Evolutionary conservation across 2,797 vertebrate genomes (phyloP).

Genomic region (Pseudocheirus occidentalis): DNA sequence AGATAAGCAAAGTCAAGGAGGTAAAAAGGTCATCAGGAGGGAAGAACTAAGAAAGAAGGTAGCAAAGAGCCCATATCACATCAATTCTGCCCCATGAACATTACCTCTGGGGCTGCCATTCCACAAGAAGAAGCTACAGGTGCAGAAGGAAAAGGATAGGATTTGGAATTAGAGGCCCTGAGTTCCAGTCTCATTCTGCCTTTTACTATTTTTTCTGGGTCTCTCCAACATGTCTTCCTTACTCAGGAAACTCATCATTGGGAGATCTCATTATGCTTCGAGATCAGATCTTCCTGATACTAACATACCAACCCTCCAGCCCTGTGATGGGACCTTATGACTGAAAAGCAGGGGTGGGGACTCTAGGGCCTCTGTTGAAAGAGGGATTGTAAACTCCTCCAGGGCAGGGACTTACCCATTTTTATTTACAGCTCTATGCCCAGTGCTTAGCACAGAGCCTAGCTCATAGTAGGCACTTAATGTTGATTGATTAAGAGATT

Average conservation of each 20-base stretch:
- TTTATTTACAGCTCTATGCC: not conserved
- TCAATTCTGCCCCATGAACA: not conserved
- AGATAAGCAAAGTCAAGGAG: not conserved
- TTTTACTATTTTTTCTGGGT: not conserved
- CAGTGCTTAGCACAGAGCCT: not conserved
- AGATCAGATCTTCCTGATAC: not conserved
- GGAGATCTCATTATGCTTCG: not conserved
- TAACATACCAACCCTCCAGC: not conserved
- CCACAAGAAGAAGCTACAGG: not conserved
- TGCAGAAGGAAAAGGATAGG: not conserved
- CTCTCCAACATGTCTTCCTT: not conserved
- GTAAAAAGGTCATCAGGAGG: not conserved
- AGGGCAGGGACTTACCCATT: not conserved
- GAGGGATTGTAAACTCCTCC: not conserved
- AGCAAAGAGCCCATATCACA: not conserved
- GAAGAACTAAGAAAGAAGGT: not conserved
- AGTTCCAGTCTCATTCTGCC: not conserved
- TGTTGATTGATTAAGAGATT: not conserved
- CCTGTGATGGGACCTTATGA: not conserved
- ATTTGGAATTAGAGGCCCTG: not conserved
- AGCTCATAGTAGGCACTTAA: not conserved
- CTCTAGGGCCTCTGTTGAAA: not conserved
- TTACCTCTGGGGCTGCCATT: not conserved
- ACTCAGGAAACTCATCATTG: not conserved
- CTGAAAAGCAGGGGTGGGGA: not conserved